A percentile compares a stretch with the other conserved stretches of the same genome.
phyloP scores from a whole-genome alignment of 2,113 vertebrate genomes.

The Salvelinus namaycush region DNA sequence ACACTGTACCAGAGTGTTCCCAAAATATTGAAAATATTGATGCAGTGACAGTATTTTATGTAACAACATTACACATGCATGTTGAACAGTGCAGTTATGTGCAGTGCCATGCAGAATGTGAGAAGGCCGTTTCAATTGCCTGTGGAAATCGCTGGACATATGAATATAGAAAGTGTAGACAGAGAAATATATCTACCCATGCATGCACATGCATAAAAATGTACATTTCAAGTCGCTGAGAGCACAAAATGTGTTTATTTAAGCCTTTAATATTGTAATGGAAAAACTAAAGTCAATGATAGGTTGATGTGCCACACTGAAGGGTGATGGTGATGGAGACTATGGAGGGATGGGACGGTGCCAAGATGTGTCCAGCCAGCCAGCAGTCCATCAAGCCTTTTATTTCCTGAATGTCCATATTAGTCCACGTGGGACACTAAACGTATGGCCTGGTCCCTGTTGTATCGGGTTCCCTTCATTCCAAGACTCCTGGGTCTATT shows the following conservation, averaged over 20 bases:
- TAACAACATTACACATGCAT: not conserved
- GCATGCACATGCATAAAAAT: slow-evolving; percentile 47
- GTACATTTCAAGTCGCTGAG: slow-evolving; percentile 37
- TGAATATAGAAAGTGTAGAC: not conserved
- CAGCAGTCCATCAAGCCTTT: slow-evolving; percentile 53
- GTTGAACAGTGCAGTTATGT: not conserved
- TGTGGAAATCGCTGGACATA: not conserved
- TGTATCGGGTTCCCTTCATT: slow-evolving; percentile 77
- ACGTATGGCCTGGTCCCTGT: slow-evolving; percentile 50
- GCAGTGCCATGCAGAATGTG: not conserved
- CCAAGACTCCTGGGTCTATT: slow-evolving; percentile 79
- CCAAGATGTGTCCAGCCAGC: slow-evolving; percentile 44
- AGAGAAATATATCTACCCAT: not conserved
- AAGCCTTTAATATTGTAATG: slow-evolving; percentile 42
- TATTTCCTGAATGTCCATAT: slow-evolving; percentile 75
- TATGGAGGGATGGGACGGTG: slow-evolving; percentile 33
- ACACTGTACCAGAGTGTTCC: not conserved
- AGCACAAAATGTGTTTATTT: slow-evolving; percentile 40
- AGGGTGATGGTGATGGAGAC: slow-evolving; percentile 40
- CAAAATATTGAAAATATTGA: no score
- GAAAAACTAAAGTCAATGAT: slow-evolving; percentile 61
- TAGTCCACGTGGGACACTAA: slow-evolving; percentile 73
- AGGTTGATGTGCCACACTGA: slow-evolving; percentile 16
- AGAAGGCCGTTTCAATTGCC: not conserved
- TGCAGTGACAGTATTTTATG: not conserved